phyloP scores from a whole-genome alignment of 64 coral and sea anemone genomes.

The Porites lutea region DNA sequence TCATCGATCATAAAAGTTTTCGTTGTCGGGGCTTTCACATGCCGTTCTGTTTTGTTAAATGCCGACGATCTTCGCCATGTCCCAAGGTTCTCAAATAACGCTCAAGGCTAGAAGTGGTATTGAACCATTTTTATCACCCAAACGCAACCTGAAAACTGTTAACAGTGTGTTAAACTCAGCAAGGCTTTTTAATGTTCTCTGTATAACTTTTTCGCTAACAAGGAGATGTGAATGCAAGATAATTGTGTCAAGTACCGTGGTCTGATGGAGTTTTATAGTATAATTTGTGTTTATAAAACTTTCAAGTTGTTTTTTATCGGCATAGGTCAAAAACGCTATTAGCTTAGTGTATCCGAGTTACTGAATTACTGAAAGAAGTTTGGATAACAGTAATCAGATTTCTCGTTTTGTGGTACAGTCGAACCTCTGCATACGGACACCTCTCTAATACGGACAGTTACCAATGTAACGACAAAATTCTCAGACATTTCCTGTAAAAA shows the following conservation, averaged over 20 bases:
- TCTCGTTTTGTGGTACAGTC: neutral
- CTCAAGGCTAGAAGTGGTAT: neutral
- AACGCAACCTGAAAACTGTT: neutral
- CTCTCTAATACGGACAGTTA: no score
- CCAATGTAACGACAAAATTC: no score
- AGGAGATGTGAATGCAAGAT: neutral
- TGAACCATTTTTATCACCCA: neutral
- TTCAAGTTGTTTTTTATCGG: neutral
- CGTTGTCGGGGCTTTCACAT: neutral
- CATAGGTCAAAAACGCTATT: neutral
- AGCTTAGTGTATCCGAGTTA: neutral
- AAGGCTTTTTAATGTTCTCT: conserved; percentile 1
- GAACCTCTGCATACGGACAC: no score
- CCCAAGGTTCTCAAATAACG: neutral
- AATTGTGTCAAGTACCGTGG: neutral
- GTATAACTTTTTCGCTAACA: neutral
- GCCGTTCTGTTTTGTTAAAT: neutral
- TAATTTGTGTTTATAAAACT: conserved; percentile 27
- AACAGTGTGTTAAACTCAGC: neutral
- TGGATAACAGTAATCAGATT: neutral
- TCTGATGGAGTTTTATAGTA: neutral
- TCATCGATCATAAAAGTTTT: conserved; percentile 42
- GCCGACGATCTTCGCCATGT: neutral
- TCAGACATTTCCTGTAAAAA: no score
- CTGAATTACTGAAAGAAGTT: conserved; percentile 6